Evolutionary conservation across 2,888 invertebrate species (phyloP).

Genomic region (Spilarctia lutea): DNA sequence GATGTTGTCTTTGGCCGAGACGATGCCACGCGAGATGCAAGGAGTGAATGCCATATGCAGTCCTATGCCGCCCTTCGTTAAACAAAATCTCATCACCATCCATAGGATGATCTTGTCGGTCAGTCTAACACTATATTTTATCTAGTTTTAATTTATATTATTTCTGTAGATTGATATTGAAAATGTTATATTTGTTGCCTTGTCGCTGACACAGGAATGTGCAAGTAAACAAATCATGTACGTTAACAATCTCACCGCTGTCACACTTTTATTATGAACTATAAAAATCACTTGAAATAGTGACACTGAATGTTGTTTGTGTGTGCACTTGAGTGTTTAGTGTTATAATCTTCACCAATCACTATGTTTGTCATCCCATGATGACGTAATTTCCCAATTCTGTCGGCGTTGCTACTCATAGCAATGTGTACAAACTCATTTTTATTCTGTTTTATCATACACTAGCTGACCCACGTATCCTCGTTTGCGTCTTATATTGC

Average conservation of each 20-base stretch:
- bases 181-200: background rate
- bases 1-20: conserved; percentile 95
- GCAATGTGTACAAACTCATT: no score
- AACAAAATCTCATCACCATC: conserved; percentile 67
- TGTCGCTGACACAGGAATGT: background rate
- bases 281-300: background rate
- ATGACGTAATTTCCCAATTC: no score
- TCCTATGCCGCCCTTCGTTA: conserved; percentile 93
- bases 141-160: background rate
- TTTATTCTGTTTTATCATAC: no score
- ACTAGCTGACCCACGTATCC: no score
- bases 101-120: conserved; percentile 75
- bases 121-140: conserved; percentile 1
- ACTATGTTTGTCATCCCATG: background rate
- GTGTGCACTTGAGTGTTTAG: background rate
- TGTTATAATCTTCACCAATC: background rate
- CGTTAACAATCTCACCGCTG: background rate
- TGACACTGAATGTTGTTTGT: background rate
- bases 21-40: conserved; percentile 95
- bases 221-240: background rate
- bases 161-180: background rate
- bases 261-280: background rate
- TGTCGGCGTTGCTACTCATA: no score
- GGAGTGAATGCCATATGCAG: conserved; percentile 97
- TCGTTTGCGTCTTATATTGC: no score